These are phyloP conservation scores for Ammodramus savannarum DNA, from an alignment of 2,113 vertebrate genomes.

Conservation along the genomic window DNA sequence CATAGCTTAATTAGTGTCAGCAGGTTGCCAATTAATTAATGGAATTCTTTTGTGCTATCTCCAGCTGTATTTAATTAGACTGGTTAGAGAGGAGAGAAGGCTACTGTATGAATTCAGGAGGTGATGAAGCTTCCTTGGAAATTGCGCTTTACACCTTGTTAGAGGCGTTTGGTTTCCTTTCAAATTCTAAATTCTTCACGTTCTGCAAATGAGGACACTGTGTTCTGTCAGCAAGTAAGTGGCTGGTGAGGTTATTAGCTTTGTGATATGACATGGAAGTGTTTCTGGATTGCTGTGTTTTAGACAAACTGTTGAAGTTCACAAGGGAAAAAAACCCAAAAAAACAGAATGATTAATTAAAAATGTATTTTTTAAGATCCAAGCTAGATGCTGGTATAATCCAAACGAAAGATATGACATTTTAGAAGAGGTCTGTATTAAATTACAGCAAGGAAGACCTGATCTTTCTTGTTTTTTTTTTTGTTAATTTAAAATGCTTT, in stretches of 20 bases:
- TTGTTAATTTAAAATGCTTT: background rate
- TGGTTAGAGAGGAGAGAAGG: background rate
- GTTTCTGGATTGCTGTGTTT: background rate
- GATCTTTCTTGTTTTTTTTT: background rate
- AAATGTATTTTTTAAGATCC: background rate
- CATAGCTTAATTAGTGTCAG: conserved; percentile 71
- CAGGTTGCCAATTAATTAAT: conserved; percentile 73
- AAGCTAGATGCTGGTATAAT: background rate
- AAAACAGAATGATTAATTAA: background rate
- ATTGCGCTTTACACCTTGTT: conserved; percentile 13
- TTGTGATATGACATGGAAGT: background rate
- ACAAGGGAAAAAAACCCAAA: background rate
- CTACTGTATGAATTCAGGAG: conserved; percentile 23
- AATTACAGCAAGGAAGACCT: background rate
- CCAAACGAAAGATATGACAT: background rate
- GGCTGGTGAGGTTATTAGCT: background rate
- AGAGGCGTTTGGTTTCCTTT: background rate
- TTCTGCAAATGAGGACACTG: background rate
- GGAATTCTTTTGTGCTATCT: conserved; percentile 60
- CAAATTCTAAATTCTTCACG: background rate
- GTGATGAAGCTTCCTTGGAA: conserved; percentile 29
- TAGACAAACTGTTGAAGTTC: background rate
- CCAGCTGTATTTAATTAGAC: conserved; percentile 71
- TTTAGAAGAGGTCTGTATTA: background rate
- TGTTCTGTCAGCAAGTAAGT: conserved; percentile 4